Evolutionary conservation across 92 coral and sea anemone species (phyloP), one percentile per base, ranked within the genome.

Genomic region (Micromussa lordhowensis): DNA sequence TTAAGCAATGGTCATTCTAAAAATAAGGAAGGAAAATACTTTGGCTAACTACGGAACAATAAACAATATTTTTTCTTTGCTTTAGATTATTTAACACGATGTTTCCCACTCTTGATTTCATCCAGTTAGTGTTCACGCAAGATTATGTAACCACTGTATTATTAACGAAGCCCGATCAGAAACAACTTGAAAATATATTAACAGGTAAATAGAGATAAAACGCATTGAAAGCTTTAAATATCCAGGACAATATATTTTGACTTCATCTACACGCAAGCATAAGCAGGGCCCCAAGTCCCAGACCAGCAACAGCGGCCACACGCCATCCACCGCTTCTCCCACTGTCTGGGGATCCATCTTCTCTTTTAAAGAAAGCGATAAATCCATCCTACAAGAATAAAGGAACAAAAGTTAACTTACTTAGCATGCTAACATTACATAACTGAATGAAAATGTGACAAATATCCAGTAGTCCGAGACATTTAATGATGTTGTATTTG

Each of bases 251-350:
- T 30, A 17, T 32, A 24, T 31, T 17, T 3, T 44, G 54, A 58
- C 3, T 87, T 72, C 70, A 92, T 87, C 94, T 94, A 59, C 94
- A 82, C 12, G 95, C 99, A n/a, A 94, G 89, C 98, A 98, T 93
- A 0, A 98, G 85, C 9, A 98, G 79, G 29, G 99, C 99, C 0
- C 99, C 99, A 71, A 98, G 88, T 44, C 98, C 97, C 72, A 98
- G 92, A 17, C 99, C 99, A 30, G 98, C 97, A 28, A 93, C 96
- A 0, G 99, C 99, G 29, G 94, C 95, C 21, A 94, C 88, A 15
- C 89, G 90, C 99, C 99, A 98, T 14, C 89, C 93, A 16, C 94
- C 88, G 40, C 79, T 93, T 1, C 83, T 59, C 18, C 81, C 88
- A 77, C 63, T 88, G 35, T 80, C 89, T 31, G 81, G 53, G 1